Percentiles rank a stretch among this genome's conserved stretches.
phyloP scores from a whole-genome alignment of 2,888 invertebrate genomes.

The Tortricodes alternella region DNA sequence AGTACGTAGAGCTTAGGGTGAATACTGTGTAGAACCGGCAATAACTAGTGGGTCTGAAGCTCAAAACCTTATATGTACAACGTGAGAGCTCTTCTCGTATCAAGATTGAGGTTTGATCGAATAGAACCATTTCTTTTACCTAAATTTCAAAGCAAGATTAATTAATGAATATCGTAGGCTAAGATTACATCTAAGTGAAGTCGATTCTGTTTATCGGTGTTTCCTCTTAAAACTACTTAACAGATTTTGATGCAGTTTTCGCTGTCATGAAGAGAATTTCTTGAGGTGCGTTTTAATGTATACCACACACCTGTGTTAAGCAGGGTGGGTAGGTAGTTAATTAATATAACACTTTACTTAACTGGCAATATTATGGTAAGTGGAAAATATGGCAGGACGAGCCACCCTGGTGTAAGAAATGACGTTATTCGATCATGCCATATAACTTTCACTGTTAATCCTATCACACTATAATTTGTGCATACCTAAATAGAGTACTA shows the following conservation, averaged over 20 bases:
- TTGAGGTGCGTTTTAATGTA: too few species aligned
- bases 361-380: too few species aligned
- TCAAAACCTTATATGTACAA: slow-evolving; percentile 51
- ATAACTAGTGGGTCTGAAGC: slow-evolving; percentile 48
- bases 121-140: slow-evolving; percentile 57
- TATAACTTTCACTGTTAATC: slow-evolving; percentile 62
- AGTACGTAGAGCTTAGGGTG: slow-evolving; percentile 14
- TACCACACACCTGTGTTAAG: too few species aligned
- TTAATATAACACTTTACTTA: too few species aligned
- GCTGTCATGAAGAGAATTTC: too few species aligned
- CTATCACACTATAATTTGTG: slow-evolving; percentile 51
- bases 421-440: slow-evolving; percentile 64
- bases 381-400: too few species aligned
- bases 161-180: not conserved
- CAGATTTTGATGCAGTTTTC: too few species aligned
- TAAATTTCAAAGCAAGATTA: slow-evolving; percentile 32
- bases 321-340: too few species aligned
- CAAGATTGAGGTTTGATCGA: slow-evolving; percentile 56
- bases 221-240: too few species aligned
- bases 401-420: too few species aligned
- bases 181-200: not conserved
- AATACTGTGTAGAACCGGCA: slow-evolving; percentile 52
- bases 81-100: slow-evolving; percentile 42
- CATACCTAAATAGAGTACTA: slow-evolving; percentile 64
- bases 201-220: not conserved